Conservation (phyloP, 2,888 invertebrate genomes). For the Drosophila nigritarsus region DNA sequence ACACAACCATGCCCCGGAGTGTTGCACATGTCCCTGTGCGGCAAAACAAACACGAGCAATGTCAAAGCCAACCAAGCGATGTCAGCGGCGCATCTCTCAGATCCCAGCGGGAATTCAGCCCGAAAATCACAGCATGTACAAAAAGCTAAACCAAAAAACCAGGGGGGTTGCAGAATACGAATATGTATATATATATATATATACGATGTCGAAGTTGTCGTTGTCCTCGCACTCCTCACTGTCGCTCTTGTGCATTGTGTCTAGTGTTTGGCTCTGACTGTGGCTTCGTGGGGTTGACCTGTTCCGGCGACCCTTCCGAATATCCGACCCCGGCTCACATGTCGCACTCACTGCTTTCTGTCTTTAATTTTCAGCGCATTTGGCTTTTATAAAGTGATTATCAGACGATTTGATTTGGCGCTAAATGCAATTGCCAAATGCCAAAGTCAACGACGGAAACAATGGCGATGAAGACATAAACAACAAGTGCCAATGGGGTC, state of each 20-base stretch:
- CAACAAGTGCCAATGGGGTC: conserved; percentile 19
- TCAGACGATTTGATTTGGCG: conserved; percentile 85
- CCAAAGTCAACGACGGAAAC: conserved; percentile 75
- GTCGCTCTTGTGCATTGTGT: conserved; percentile 34
- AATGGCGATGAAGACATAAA: background rate
- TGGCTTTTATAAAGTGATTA: conserved; percentile 85
- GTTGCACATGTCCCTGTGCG: conserved; percentile 82
- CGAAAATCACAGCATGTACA: conserved; percentile 78
- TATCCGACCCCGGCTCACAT: conserved; percentile 48
- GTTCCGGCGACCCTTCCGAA: conserved; percentile 16
- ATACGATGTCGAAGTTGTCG: conserved; percentile 14
- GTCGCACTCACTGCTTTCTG: conserved; percentile 69
- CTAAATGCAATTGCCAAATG: conserved; percentile 82
- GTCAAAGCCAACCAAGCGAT: conserved; percentile 70
- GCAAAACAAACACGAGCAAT: conserved; percentile 74
- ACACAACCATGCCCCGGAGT: conserved; percentile 75
- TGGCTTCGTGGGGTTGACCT: conserved; percentile 46
- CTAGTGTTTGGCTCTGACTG: conserved; percentile 39
- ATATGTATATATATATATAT: background rate
- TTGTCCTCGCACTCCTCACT: conserved; percentile 6
- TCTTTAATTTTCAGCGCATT: conserved; percentile 82
- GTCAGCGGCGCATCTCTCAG: conserved; percentile 73
- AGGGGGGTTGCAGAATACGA: background rate
- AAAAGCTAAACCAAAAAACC: conserved; percentile 3
- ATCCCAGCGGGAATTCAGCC: conserved; percentile 83